Evolutionary conservation across 2,113 vertebrate genomes (phyloP).

Genomic region (Hucho hucho): DNA sequence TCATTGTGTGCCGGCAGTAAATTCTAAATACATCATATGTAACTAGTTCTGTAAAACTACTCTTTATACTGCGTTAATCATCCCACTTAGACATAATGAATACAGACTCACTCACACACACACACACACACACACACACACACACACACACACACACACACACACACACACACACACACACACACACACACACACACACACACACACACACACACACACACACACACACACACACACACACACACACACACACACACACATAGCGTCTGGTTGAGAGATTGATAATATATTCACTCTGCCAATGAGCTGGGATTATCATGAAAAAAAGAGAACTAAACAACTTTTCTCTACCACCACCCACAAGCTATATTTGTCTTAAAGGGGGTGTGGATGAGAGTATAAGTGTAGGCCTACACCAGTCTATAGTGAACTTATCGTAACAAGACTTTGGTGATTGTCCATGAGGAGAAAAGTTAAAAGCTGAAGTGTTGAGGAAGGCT

Average conservation of each 20-base stretch:
- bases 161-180: not conserved
- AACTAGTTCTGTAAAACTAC: slow-evolving; percentile 60
- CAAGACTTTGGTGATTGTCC: too few species aligned
- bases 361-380: too few species aligned
- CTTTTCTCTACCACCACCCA: not conserved
- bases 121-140: too few species aligned
- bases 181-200: too few species aligned
- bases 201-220: too few species aligned
- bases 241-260: not conserved
- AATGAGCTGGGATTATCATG: not conserved
- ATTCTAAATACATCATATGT: slow-evolving; percentile 52
- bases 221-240: not conserved
- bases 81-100: slow-evolving; percentile 43
- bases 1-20: slow-evolving; percentile 20
- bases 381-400: too few species aligned
- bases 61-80: slow-evolving; percentile 63
- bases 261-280: not conserved
- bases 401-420: too few species aligned
- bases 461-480: too few species aligned
- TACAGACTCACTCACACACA: not conserved
- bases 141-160: not conserved
- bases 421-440: too few species aligned
- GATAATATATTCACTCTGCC: not conserved
- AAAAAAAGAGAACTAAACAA: too few species aligned
- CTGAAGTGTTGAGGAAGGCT: slow-evolving; percentile 8